Evolutionary conservation across 1,140 invertebrate species (phyloP).

Genomic region (Ips nitidus): DNA sequence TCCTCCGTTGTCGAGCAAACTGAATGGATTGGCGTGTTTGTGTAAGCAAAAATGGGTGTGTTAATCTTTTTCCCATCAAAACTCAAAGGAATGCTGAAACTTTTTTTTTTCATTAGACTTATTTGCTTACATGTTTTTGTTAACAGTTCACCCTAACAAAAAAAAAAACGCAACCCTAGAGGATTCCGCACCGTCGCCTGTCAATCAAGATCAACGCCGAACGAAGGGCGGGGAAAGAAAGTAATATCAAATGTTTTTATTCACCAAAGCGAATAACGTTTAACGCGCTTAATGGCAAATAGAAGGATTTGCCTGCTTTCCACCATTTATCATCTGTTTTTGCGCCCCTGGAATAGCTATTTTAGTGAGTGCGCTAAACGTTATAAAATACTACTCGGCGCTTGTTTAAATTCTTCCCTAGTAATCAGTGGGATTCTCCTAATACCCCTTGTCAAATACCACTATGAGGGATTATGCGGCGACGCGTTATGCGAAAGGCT

Average conservation of each 20-base stretch:
- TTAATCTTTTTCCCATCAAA: too few species aligned
- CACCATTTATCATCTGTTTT: slow-evolving; percentile 14
- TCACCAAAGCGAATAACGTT: slow-evolving; percentile 11
- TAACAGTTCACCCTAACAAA: neutral
- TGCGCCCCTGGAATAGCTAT: slow-evolving; percentile 7
- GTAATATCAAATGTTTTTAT: slow-evolving; percentile 17
- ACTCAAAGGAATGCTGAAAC: too few species aligned
- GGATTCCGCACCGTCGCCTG: neutral
- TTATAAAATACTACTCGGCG: slow-evolving; percentile 7
- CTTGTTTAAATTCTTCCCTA: slow-evolving; percentile 10
- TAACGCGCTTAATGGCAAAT: slow-evolving; percentile 13
- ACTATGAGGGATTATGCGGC: neutral
- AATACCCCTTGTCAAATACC: slow-evolving; percentile 13
- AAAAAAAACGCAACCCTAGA: neutral
- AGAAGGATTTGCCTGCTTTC: slow-evolving; percentile 9
- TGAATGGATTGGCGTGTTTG: too few species aligned
- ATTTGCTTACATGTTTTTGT: slow-evolving; percentile 3
- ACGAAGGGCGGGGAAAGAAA: neutral
- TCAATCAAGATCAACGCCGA: slow-evolving; percentile 5
- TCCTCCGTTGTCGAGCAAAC: too few species aligned
- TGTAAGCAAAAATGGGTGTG: too few species aligned
- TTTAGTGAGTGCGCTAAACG: slow-evolving; percentile 10
- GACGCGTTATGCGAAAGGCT: neutral
- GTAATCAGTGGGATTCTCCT: slow-evolving; percentile 12
- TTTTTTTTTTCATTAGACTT: neutral